These are phyloP conservation scores for Achroia grisella DNA, from an alignment of 1,140 invertebrate species.

Conservation along the genomic window DNA sequence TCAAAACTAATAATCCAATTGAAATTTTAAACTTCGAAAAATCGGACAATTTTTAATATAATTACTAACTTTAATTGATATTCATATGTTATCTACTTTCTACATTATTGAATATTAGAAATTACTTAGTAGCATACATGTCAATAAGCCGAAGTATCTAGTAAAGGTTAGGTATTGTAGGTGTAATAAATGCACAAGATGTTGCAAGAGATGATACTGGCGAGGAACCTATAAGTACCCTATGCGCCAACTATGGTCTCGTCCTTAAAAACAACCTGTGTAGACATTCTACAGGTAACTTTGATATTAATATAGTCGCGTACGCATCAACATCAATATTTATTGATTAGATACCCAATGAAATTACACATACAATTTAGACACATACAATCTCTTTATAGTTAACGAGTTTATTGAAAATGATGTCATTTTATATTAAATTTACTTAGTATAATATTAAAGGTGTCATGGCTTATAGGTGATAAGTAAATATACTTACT, in stretches of 20 bases:
- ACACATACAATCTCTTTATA: no score
- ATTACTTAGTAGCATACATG: slow-evolving; percentile 11
- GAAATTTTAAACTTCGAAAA: no score
- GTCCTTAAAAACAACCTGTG: slow-evolving; percentile 21
- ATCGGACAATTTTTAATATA: no score
- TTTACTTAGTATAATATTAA: no score
- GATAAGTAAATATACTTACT: no score
- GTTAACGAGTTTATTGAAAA: no score
- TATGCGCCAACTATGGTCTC: slow-evolving; percentile 35
- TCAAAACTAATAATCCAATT: no score
- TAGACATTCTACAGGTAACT: background rate
- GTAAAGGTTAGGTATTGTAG: slow-evolving; percentile 56
- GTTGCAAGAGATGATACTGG: slow-evolving; percentile 38
- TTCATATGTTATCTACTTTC: no score
- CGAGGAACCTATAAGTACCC: slow-evolving; percentile 43
- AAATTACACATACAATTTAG: no score
- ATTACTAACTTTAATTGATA: no score
- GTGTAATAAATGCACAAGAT: slow-evolving; percentile 48
- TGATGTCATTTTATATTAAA: no score
- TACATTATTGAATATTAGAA: background rate
- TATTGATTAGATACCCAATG: background rate
- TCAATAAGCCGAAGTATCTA: slow-evolving; percentile 34
- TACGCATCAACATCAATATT: background rate
- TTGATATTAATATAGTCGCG: slow-evolving; percentile 6
- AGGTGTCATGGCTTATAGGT: no score